phyloP scores from a whole-genome alignment of 2,797 vertebrate species.

The Aphelocoma californica region DNA sequence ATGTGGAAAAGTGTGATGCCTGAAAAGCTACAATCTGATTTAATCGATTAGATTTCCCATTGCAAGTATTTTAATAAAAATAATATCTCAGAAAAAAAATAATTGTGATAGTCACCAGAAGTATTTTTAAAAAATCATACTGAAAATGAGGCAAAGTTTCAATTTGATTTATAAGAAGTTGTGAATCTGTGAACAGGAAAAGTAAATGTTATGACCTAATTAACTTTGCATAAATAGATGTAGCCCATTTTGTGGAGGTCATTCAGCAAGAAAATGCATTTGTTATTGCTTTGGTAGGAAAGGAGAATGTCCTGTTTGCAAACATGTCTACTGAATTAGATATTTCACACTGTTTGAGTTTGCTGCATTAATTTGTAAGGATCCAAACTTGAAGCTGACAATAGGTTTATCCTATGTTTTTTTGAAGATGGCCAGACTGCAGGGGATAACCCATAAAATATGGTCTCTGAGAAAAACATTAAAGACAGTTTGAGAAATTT shows the following conservation, averaged over 20 bases:
- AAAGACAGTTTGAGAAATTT: neutral
- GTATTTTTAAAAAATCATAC: neutral
- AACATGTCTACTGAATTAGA: neutral
- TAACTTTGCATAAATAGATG: neutral
- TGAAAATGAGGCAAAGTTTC: neutral
- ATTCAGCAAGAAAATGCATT: neutral
- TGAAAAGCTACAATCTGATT: neutral
- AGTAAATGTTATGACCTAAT: neutral
- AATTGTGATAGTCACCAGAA: neutral
- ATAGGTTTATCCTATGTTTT: neutral
- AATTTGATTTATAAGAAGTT: neutral
- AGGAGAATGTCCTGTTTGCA: neutral
- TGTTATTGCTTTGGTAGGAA: neutral
- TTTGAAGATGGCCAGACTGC: neutral
- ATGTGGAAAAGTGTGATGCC: neutral
- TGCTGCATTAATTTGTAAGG: neutral
- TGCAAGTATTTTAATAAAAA: neutral
- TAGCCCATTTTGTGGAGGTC: neutral
- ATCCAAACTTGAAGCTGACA: neutral
- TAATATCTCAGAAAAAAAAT: neutral
- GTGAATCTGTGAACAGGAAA: neutral
- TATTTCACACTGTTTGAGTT: neutral
- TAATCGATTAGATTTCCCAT: neutral
- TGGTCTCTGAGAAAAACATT: neutral
- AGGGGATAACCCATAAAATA: neutral